Conservation (phyloP, 2,113 vertebrate species). For the Chaenogobius annularis region DNA sequence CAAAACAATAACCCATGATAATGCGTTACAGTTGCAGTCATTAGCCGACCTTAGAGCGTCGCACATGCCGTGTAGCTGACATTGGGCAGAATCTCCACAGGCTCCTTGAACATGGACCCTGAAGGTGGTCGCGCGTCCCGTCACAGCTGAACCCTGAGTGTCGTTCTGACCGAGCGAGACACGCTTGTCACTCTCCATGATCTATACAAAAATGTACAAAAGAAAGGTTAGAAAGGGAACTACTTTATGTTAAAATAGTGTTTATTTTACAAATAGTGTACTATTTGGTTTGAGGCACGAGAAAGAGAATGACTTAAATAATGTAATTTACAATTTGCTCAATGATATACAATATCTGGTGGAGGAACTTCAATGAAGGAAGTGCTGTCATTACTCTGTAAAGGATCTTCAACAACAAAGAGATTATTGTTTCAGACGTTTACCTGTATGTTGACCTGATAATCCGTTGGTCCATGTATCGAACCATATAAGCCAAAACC, state of each 20-base stretch:
- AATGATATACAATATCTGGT: not conserved
- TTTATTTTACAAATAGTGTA: too few species aligned
- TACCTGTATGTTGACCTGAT: slow-evolving; percentile 98
- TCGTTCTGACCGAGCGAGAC: slow-evolving; percentile 90
- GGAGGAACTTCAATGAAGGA: not conserved
- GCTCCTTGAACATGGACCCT: slow-evolving; percentile 96
- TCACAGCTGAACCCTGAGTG: slow-evolving; percentile 94
- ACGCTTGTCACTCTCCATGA: slow-evolving; percentile 92
- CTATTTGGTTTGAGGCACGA: too few species aligned
- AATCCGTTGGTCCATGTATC: slow-evolving; percentile 94
- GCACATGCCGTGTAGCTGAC: slow-evolving; percentile 93
- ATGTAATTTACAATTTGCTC: not conserved
- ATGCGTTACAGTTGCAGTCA: not conserved
- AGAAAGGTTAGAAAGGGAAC: not conserved
- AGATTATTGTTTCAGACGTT: not conserved
- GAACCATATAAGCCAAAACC: slow-evolving; percentile 95
- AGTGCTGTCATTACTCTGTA: not conserved
- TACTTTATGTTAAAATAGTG: too few species aligned
- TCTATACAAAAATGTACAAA: slow-evolving; percentile 65
- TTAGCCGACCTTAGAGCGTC: slow-evolving; percentile 84
- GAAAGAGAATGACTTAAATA: not conserved
- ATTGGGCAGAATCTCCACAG: slow-evolving; percentile 88
- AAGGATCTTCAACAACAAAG: not conserved
- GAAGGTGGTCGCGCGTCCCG: slow-evolving; percentile 88
- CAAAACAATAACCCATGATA: too few species aligned